Evolutionary conservation across 2,797 vertebrate species (phyloP), one percentile per base, ranked within the genome.

Genomic region (Hypotaenidia okinawae): DNA sequence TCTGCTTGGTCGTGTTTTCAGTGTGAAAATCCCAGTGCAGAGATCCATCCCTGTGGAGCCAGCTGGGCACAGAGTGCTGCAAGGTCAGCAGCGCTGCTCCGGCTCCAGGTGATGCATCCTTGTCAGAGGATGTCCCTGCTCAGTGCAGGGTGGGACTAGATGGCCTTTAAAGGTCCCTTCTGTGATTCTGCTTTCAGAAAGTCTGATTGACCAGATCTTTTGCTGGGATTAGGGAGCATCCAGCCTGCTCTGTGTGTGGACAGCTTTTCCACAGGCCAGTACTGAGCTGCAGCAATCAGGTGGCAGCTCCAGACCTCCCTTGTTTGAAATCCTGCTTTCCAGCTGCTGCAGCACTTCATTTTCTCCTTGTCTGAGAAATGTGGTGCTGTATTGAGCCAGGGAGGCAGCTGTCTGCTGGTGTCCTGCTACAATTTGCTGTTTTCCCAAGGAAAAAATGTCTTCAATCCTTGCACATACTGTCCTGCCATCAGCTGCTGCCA

Each of bases 401-500:
- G 49, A 30, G 21, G 35, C n/a, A 32, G 32, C 33, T 87, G 17
- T 63, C 49, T 74, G 13, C 79, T 67, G 1, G 3, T 49, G 13
- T 55, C 45, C 57, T 90, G 45, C 59, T 79, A 67, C 51, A 54
- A 55, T 76, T 69, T 68, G 16, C 18, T 47, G 22, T 63, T 59
- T 59, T 52, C n/a, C 35, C 24, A 24, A 33, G 47, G 8, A 14
- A 33, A 62, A 76, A 47, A 43, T 2, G 9, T 15, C 49, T 72
- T 81, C 4, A 2, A 9, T 72, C 16, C 62, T 25, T 3, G 1
- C 23, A 27, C 1, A 1, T 37, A 6, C 9, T 3, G 5, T n/a
- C 69, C 59, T 64, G 45, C 84, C 22, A 6, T 35, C 0, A 0
- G 8, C 73, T 84, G 51, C 73, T 74, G 57, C 54, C 52, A 67